Conservation (phyloP, 1,140 invertebrate species). For the Drosophila pseudoobscura region DNA sequence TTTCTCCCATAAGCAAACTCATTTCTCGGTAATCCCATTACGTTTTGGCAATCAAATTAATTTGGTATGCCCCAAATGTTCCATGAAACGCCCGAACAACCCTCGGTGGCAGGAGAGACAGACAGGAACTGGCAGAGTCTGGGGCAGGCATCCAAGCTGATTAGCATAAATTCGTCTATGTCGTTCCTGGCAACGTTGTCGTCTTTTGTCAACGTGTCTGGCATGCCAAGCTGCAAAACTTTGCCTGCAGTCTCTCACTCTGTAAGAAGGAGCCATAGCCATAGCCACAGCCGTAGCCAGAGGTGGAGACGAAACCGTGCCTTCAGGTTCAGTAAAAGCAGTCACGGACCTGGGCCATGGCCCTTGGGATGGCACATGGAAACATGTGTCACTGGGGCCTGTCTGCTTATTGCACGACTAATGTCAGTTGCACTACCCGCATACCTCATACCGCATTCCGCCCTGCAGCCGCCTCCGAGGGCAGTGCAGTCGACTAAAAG, state of each 20-base stretch:
- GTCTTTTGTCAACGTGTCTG: slow-evolving; percentile 80
- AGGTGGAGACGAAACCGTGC: not conserved
- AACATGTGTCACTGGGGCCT: slow-evolving; percentile 77
- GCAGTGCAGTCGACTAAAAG: slow-evolving; percentile 63
- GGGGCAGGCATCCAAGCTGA: slow-evolving; percentile 64
- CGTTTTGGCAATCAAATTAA: slow-evolving; percentile 52
- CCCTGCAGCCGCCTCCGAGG: slow-evolving; percentile 1
- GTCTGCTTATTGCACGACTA: slow-evolving; percentile 81
- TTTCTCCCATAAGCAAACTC: slow-evolving; percentile 19
- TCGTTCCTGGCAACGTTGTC: slow-evolving; percentile 69
- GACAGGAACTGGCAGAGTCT: slow-evolving; percentile 3
- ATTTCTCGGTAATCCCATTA: slow-evolving; percentile 45
- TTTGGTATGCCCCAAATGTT: slow-evolving; percentile 45
- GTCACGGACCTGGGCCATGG: slow-evolving; percentile 50
- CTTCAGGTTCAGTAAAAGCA: slow-evolving; percentile 21
- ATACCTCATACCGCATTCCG: too few species aligned
- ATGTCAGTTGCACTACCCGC: slow-evolving; percentile 67
- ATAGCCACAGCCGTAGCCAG: too few species aligned
- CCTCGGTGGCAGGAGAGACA: slow-evolving; percentile 37
- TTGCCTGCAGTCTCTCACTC: slow-evolving; percentile 22
- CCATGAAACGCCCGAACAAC: slow-evolving; percentile 46
- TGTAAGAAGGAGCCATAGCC: too few species aligned
- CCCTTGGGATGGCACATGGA: slow-evolving; percentile 56
- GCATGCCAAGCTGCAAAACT: slow-evolving; percentile 74
- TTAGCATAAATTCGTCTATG: slow-evolving; percentile 81